phyloP scores from a whole-genome alignment of 1,140 invertebrate species.

The Drosophila malerkotliana region DNA sequence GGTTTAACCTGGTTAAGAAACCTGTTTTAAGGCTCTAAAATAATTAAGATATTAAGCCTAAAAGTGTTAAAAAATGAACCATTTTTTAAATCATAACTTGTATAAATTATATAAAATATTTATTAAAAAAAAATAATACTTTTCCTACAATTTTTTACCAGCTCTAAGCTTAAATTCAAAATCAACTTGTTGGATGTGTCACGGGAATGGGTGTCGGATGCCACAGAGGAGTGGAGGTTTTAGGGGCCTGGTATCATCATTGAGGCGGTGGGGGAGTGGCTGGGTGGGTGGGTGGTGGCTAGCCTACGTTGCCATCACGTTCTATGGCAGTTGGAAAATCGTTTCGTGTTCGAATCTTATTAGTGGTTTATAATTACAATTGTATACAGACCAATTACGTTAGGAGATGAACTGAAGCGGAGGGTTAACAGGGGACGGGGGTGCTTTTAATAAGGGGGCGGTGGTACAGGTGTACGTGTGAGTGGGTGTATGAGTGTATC shows the following conservation, averaged over 20 bases:
- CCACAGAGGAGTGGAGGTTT: background rate
- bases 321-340: constrained; percentile 68
- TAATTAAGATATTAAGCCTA: too few relatives aligned
- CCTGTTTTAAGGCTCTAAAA: too few relatives aligned
- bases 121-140: too few relatives aligned
- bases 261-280: too few relatives aligned
- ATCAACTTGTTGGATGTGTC: constrained; percentile 79
- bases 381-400: constrained; percentile 79
- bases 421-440: background rate
- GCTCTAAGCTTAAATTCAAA: constrained; percentile 49
- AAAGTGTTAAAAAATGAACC: too few relatives aligned
- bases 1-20: too few relatives aligned
- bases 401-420: constrained; percentile 55
- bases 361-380: constrained; percentile 82
- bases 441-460: background rate
- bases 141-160: too few relatives aligned
- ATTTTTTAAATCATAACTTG: too few relatives aligned
- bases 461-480: constrained; percentile 44
- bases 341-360: constrained; percentile 79
- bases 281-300: background rate
- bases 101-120: too few relatives aligned
- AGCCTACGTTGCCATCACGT: constrained; percentile 22
- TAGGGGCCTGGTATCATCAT: too few relatives aligned
- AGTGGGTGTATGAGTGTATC: constrained; percentile 33
- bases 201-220: constrained; percentile 11